Base-by-base conservation (phyloP, 2,797 vertebrate species). In the Melanotaenia parkinsoni region DNA sequence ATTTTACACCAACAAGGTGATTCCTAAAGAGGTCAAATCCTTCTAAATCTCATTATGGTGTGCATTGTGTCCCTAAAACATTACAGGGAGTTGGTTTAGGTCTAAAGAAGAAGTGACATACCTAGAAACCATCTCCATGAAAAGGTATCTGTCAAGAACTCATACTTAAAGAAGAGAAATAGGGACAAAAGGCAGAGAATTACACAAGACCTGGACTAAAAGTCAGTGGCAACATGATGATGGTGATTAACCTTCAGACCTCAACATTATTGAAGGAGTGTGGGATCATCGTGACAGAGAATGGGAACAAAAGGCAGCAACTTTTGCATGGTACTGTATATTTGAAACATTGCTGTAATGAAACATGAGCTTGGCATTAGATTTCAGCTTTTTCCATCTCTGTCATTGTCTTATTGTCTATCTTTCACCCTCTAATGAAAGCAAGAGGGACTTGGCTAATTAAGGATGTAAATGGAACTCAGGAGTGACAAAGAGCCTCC, bases 381-480 rank as follows among this genome's bases (percentile, higher is more conserved):
- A 76, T 84, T 73, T 73, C 72, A 66, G 51, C 64, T 74, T 70
- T 66, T 63, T 81, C 58, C 53, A 59, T 75, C 14, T 58, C 4
- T 72, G 74, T 71, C 63, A 61, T 28, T 75, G 69, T 47, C 45
- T 43, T 77, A 58, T 67, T 74, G 68, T 63, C 45, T 56, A 62
- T 82, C 72, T 70, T 71, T 85, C 84, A 86, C 88, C 92, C 91
- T 90, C 90, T 95, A 95, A 95, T 96, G 94, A 95, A 92, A 92
- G 94, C 87, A 71, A 93, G 95, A 80, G 93, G 94, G 95, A 96
- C 95, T 95, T 91, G 90, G 94, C 94, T 97, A 96, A 97, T 96
- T 96, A 96, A 91, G 94, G 94, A 95, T 96, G 95, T 96, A 96
- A 97, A 96, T 96, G 95, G 95, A 94, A 93, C 93, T 92, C 92